These are phyloP conservation scores for Progne subis DNA, from an alignment of 2,113 vertebrate species.

Conservation along the genomic window DNA sequence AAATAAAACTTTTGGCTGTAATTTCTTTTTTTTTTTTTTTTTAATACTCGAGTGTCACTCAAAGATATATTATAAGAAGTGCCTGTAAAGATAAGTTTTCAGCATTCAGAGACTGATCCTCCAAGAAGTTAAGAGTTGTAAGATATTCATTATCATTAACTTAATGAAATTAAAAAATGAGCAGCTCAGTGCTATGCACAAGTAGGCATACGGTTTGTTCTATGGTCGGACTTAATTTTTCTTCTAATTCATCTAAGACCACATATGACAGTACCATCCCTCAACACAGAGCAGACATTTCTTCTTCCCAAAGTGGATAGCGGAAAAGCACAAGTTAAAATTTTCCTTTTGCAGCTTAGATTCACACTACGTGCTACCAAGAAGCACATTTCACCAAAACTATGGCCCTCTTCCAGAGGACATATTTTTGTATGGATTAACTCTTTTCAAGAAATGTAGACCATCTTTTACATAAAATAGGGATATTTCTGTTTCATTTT, in stretches of 20 bases:
- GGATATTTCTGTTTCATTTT: not conserved
- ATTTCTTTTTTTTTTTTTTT: not conserved
- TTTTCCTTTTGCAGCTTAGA: not conserved
- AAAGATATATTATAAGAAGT: conserved; percentile 45
- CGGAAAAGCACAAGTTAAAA: not conserved
- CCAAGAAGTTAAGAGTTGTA: not conserved
- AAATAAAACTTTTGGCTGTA: conserved; percentile 20
- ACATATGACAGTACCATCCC: not conserved
- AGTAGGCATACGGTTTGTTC: not conserved
- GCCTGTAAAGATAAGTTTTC: conserved; percentile 35
- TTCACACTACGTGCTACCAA: not conserved
- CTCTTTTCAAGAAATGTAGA: not conserved
- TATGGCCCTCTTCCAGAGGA: not conserved
- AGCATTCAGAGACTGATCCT: not conserved
- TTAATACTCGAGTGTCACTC: conserved; percentile 15
- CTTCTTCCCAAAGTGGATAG: too few relatives aligned
- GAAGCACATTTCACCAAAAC: not conserved
- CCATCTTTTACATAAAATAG: not conserved
- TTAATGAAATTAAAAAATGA: not conserved
- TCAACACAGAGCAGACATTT: not conserved
- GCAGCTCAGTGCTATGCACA: not conserved
- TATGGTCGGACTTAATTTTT: not conserved
- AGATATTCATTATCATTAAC: not conserved
- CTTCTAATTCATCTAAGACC: not conserved
- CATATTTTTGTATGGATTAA: not conserved